Percentiles rank a stretch among this genome's conserved stretches.
Evolutionary conservation across 2,888 invertebrate species (phyloP).

Genomic region (Drosophila conformis): DNA sequence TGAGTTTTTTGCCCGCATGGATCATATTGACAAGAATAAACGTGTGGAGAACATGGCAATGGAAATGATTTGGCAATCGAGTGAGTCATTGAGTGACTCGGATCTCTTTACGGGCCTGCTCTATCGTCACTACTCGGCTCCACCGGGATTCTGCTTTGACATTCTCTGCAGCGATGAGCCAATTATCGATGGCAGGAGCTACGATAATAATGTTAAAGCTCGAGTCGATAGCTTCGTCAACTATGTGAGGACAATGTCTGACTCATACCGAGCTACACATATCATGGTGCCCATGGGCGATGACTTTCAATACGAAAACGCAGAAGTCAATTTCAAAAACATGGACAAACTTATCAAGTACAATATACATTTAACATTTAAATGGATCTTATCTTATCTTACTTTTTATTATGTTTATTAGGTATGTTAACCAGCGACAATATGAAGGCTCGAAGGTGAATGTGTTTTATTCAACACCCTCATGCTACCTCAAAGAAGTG

Average conservation of each 20-base stretch:
- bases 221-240: slow-evolving; percentile 88
- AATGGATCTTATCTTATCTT: neutral
- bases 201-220: slow-evolving; percentile 92
- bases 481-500: slow-evolving; percentile 92
- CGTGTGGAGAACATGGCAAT: slow-evolving; percentile 87
- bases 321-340: slow-evolving; percentile 92
- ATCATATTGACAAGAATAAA: slow-evolving; percentile 91
- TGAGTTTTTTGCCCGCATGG: slow-evolving; percentile 93
- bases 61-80: slow-evolving; percentile 94
- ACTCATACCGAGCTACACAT: slow-evolving; percentile 88
- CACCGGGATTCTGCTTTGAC: slow-evolving; percentile 97
- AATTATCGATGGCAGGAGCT: slow-evolving; percentile 93
- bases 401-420: slow-evolving; percentile 29
- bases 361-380: slow-evolving; percentile 49
- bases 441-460: slow-evolving; percentile 89
- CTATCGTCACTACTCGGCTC: slow-evolving; percentile 93
- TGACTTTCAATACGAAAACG: slow-evolving; percentile 94
- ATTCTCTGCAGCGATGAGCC: slow-evolving; percentile 93
- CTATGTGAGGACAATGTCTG: slow-evolving; percentile 86
- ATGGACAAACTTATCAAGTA: slow-evolving; percentile 95
- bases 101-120: slow-evolving; percentile 94
- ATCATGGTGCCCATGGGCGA: slow-evolving; percentile 96
- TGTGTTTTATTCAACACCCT: slow-evolving; percentile 93
- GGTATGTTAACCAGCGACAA: slow-evolving; percentile 82
- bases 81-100: slow-evolving; percentile 88